Evolutionary conservation across 2,888 invertebrate genomes (phyloP).

Genomic region (Ectropis crepuscularia): DNA sequence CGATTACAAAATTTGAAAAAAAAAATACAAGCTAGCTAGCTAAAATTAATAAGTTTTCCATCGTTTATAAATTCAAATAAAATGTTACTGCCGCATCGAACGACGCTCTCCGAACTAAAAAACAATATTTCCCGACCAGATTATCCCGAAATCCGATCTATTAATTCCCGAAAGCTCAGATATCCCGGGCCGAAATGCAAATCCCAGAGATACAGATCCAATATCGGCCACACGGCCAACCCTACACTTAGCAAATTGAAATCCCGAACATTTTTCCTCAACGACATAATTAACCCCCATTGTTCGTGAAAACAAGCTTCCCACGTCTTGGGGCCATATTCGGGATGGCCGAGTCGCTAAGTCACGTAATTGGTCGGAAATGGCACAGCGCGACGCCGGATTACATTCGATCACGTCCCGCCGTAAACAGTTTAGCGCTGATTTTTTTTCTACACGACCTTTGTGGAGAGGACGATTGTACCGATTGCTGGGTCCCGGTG

Average conservation of each 20-base stretch:
- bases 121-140: neutral
- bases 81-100: too few relatives aligned
- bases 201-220: constrained; percentile 13
- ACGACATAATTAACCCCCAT: constrained; percentile 53
- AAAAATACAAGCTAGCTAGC: too few relatives aligned
- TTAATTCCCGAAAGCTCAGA: constrained; percentile 14
- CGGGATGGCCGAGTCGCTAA: constrained; percentile 59
- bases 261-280: constrained; percentile 43
- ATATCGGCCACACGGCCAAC: constrained; percentile 16
- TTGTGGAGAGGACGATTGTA: constrained; percentile 51
- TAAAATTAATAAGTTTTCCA: too few relatives aligned
- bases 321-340: constrained; percentile 45
- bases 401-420: constrained; percentile 71
- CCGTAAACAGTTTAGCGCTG: constrained; percentile 71
- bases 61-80: too few relatives aligned
- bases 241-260: constrained; percentile 42
- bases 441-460: constrained; percentile 60
- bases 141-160: constrained; percentile 6
- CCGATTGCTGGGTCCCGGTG: constrained; percentile 27
- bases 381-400: constrained; percentile 65
- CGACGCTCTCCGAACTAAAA: neutral
- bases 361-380: constrained; percentile 75
- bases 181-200: constrained; percentile 10
- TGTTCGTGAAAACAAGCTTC: constrained; percentile 38
- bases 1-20: too few relatives aligned